phyloP scores from a whole-genome alignment of 2,888 invertebrate genomes.

The Noctua janthina region DNA sequence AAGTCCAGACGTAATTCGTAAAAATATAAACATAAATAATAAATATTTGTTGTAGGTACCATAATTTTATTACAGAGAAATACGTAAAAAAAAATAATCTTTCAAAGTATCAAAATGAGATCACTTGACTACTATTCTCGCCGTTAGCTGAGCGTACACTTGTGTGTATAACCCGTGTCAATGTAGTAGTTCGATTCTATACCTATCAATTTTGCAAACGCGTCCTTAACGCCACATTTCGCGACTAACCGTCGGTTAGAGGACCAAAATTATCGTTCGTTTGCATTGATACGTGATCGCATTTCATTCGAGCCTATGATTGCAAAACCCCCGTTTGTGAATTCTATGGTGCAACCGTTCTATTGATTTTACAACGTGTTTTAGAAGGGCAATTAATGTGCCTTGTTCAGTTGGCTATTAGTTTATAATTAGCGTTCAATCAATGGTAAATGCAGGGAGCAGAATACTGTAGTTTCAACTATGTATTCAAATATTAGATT shows the following conservation, averaged over 20 bases:
- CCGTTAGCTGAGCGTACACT: too few relatives aligned
- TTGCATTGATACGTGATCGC: slow-evolving; percentile 55
- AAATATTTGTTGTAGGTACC: too few relatives aligned
- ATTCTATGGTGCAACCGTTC: slow-evolving; percentile 56
- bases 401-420: slow-evolving; percentile 49
- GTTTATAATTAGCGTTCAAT: slow-evolving; percentile 38
- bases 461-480: slow-evolving; percentile 11
- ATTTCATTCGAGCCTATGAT: slow-evolving; percentile 58
- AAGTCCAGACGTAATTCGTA: too few relatives aligned
- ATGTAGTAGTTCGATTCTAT: too few relatives aligned
- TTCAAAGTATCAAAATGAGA: too few relatives aligned
- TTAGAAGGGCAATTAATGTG: slow-evolving; percentile 54
- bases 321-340: slow-evolving; percentile 61
- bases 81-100: too few relatives aligned
- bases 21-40: too few relatives aligned
- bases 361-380: slow-evolving; percentile 63
- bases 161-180: too few relatives aligned
- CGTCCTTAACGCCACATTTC: slow-evolving; percentile 41
- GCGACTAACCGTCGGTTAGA: slow-evolving; percentile 48
- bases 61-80: too few relatives aligned
- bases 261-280: slow-evolving; percentile 60
- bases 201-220: too few relatives aligned
- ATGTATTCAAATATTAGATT: not conserved
- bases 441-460: slow-evolving; percentile 10
- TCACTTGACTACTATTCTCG: too few relatives aligned